Evolutionary conservation across 2,888 invertebrate genomes (phyloP).

Genomic region (Junonia oenone): DNA sequence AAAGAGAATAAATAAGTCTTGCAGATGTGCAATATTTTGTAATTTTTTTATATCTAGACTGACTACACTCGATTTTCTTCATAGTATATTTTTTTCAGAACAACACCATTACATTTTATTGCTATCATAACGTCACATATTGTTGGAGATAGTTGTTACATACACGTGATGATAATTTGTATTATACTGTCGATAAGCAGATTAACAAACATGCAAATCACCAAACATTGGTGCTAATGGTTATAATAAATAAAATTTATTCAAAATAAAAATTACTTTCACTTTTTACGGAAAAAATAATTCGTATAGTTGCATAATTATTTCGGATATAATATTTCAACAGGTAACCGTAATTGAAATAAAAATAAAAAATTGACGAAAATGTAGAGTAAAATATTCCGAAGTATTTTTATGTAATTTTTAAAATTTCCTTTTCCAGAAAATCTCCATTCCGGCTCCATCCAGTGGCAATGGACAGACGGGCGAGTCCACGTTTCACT

Average conservation of each 20-base stretch:
- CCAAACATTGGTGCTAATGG: neutral
- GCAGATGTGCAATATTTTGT: too few relatives aligned
- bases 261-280: neutral
- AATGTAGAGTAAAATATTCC: neutral
- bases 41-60: too few relatives aligned
- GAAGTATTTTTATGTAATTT: neutral
- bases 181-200: neutral
- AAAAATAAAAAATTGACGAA: neutral
- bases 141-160: neutral
- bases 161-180: neutral
- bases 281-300: neutral
- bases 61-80: neutral
- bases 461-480: constrained; percentile 68
- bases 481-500: constrained; percentile 82
- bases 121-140: neutral
- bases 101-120: neutral
- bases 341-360: too few relatives aligned
- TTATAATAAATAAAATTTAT: neutral
- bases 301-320: too few relatives aligned
- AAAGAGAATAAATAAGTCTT: too few relatives aligned
- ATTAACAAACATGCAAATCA: neutral
- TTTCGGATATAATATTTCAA: too few relatives aligned
- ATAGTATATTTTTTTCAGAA: neutral
- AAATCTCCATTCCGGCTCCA: constrained; percentile 88
- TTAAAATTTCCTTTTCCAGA: constrained; percentile 72